Percentiles rank a stretch among this genome's conserved stretches.
Evolutionary conservation across 2,888 invertebrate genomes (phyloP).

Genomic region (Notocelia uddmanniana): DNA sequence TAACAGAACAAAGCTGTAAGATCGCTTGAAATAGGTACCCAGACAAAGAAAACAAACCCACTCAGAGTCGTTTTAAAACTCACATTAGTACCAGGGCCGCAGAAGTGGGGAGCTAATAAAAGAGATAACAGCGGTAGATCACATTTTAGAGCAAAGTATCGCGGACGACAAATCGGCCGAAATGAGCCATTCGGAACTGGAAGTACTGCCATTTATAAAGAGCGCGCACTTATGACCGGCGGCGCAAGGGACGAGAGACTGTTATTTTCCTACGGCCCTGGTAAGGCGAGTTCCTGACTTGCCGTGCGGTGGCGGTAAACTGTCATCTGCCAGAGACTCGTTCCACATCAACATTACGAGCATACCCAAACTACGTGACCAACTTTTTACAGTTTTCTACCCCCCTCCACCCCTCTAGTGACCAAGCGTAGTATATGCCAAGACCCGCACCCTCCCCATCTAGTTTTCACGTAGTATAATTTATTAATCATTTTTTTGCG

Average conservation of each 20-base stretch:
- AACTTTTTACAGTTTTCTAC: too few species aligned
- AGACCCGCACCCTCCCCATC: too few species aligned
- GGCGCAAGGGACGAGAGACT: constrained; percentile 23
- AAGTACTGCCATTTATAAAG: constrained; percentile 79
- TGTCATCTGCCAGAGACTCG: too few species aligned
- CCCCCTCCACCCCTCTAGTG: too few species aligned
- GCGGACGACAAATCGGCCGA: constrained; percentile 73
- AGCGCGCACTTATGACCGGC: constrained; percentile 62
- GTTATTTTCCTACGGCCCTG: neutral
- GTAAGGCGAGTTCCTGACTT: neutral
- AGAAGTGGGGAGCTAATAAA: constrained; percentile 66
- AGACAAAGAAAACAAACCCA: constrained; percentile 17
- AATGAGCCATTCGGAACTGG: constrained; percentile 81
- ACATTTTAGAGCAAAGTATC: constrained; percentile 74
- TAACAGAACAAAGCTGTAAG: neutral
- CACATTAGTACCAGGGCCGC: constrained; percentile 27
- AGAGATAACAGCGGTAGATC: constrained; percentile 76
- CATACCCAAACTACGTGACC: too few species aligned
- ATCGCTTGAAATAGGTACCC: neutral
- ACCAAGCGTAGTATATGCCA: too few species aligned
- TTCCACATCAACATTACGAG: too few species aligned
- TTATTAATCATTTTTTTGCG: too few species aligned
- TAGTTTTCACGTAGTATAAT: too few species aligned
- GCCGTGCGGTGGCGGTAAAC: too few species aligned
- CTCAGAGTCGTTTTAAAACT: constrained; percentile 9